Evolutionary conservation across 2,797 vertebrate species (phyloP).

Genomic region (Todus mexicanus): DNA sequence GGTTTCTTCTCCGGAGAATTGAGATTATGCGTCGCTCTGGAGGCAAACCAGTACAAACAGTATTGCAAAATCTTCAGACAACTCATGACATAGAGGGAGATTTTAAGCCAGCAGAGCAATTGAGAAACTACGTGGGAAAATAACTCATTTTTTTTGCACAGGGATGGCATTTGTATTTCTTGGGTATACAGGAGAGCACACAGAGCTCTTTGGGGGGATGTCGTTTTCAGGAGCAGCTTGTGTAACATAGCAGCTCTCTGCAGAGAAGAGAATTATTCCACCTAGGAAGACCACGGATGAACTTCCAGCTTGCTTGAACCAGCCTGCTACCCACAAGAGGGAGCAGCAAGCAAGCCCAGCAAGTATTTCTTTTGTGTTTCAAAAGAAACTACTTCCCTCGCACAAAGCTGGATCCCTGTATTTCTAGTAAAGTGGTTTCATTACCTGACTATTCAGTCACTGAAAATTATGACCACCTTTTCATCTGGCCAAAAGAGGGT

Average conservation of each 20-base stretch:
- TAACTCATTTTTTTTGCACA: neutral
- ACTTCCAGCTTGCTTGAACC: neutral
- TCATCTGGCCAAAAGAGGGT: neutral
- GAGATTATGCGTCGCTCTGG: neutral
- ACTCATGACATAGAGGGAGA: neutral
- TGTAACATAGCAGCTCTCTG: neutral
- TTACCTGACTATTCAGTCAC: neutral
- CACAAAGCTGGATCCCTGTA: neutral
- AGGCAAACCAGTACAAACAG: neutral
- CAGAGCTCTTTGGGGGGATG: neutral
- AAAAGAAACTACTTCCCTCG: neutral
- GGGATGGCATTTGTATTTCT: neutral
- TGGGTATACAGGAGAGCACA: neutral
- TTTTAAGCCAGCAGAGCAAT: neutral
- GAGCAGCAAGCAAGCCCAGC: constrained; percentile 31
- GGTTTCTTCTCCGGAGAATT: neutral
- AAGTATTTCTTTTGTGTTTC: neutral
- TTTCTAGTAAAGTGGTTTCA: neutral
- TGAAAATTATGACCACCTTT: neutral
- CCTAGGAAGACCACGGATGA: neutral
- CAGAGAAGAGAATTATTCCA: neutral
- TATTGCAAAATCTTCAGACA: neutral
- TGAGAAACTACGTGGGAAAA: neutral
- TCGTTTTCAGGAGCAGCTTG: neutral
- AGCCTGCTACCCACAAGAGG: constrained; percentile 45